Base-by-base conservation (phyloP, 1,140 invertebrate genomes). In the Drosophila subpulchrella region DNA sequence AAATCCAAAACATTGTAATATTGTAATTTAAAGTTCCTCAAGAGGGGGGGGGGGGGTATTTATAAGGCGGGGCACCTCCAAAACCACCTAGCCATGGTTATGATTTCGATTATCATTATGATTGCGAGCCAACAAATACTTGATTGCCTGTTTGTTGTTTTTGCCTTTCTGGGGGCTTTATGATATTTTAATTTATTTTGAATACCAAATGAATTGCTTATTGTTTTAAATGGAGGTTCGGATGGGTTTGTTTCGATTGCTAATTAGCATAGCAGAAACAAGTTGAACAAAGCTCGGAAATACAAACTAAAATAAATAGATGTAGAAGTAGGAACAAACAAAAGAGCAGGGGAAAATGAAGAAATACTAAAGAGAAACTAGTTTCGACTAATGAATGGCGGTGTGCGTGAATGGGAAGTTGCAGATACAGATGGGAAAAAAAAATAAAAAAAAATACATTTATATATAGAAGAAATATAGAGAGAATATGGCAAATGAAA, bases 191-290 rank as follows among this genome's bases (percentile, higher is more conserved):
- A 86, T 78, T 86, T 78, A 82, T 82, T 88, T 77, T 88, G 66
- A 75, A 59, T 88, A 80, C 56, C 81, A 73, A 77, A 88, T 89
- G 81, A 88, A 88, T 89, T 79, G 83, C 83, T 82, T 88, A 86
- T 88, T 86, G 83, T 88, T 86, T 88, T 72, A 82, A 86, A 86
- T 86, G 80, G 85, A 76, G 38, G 62, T 76, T 47, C 54, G 60
- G 53, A 53, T 67, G 55, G 73, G 62, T 60, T 76, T 76, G 78
- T 85, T 88, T 82, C 47, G 71, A 70, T 71, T 88, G 70, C 60
- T 88, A 83, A 88, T 88, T 83, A 88, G 83, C 83, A 79, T 78
- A 62, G 61, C 50, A 81, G 48, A 78, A 75, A 77, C 63, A 82
- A 60, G 65, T 60, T 77, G 65, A 58, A 58, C 68, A 71, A 58